Base-by-base conservation (phyloP, 64 coral and sea anemone species). In the Exaiptasia diaphana region DNA sequence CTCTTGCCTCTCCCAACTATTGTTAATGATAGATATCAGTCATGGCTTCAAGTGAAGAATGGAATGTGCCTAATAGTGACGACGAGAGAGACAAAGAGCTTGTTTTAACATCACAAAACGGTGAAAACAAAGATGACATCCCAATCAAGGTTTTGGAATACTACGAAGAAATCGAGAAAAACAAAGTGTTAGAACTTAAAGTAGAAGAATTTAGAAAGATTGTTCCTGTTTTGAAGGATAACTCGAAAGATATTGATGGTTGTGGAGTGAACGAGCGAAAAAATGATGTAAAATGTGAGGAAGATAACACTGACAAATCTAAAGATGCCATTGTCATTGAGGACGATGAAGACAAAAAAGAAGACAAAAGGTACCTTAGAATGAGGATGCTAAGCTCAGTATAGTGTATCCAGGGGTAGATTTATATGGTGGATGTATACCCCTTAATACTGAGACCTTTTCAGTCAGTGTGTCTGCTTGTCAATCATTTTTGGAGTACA, bases 11-110 rank as follows among this genome's bases (percentile, higher is more conserved):
- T n/a, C n/a, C n/a, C n/a, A n/a, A n/a, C n/a, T n/a, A n/a, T n/a
- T n/a, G n/a, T n/a, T n/a, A n/a, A n/a, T n/a, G n/a, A n/a, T n/a
- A n/a, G n/a, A n/a, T n/a, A n/a, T n/a, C n/a, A n/a, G n/a, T n/a
- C n/a, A 65, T 65, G 61, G 61, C 32, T 32, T 5, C 28, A 20
- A 35, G 21, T 38, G 61, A 65, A 36, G 82, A 85, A 11, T 85
- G 82, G 82, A 75, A 58, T 36, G 69, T 85, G 21, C 82, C 82
- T 7, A 75, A 42, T 13, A 85, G 82, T 85, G 82, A 85, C 25
- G 82, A 72, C 54, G 82, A 85, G 57, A 56, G 43, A 5, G 69
- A 61, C 45, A 60, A 30, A 56, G 40, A 13, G 27, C 26, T 62
- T 21, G 50, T 32, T 13, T 14, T 1, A 31, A 24, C 49, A 63